Conservation (phyloP, 2,797 vertebrate genomes). For the Gorsachius magnificus region DNA sequence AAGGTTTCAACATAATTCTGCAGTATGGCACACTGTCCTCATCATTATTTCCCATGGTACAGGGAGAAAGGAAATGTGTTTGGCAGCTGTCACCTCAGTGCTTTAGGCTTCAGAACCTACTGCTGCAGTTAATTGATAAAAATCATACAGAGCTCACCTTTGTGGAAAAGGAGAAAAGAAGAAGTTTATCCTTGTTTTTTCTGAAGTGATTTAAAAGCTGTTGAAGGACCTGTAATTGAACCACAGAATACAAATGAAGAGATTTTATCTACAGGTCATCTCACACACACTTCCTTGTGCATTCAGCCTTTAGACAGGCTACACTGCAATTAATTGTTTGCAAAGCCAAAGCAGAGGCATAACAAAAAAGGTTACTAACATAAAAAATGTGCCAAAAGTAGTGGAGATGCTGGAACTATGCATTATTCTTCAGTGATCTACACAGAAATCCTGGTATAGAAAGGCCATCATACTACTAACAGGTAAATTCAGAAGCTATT, state of each 20-base stretch:
- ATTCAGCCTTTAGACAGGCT: neutral
- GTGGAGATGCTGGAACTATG: neutral
- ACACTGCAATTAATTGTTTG: neutral
- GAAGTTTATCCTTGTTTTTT: conserved; percentile 89
- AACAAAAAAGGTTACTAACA: neutral
- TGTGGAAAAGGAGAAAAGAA: conserved; percentile 94
- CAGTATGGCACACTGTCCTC: neutral
- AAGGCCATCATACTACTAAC: neutral
- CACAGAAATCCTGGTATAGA: neutral
- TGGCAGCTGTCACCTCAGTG: neutral
- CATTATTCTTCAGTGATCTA: neutral
- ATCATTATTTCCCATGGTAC: neutral
- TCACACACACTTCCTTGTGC: neutral
- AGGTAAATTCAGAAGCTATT: neutral
- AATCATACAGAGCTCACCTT: conserved; percentile 81
- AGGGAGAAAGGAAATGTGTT: neutral
- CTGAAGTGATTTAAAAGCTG: conserved; percentile 88
- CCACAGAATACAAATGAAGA: conserved; percentile 19
- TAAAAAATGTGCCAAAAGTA: neutral
- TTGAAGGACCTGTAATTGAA: conserved; percentile 87
- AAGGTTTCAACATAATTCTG: neutral
- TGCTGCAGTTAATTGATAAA: neutral
- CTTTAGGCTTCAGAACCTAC: neutral
- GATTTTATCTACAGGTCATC: neutral
- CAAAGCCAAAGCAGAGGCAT: neutral